phyloP scores from a whole-genome alignment of 2,113 vertebrate genomes.

The Hypomesus transpacificus region DNA sequence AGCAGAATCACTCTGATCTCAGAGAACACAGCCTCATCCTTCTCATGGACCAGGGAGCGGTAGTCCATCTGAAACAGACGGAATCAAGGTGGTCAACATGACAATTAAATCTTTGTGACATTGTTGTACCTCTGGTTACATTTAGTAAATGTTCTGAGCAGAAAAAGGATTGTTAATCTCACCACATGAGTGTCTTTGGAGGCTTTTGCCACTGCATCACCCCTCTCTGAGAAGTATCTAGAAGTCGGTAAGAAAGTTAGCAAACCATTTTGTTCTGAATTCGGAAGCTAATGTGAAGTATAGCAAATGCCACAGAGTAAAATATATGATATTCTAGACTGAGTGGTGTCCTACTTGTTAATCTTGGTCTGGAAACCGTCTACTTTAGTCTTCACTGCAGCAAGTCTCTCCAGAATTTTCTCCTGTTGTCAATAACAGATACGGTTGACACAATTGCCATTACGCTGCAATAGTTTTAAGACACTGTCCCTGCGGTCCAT shows the following conservation, averaged over 20 bases:
- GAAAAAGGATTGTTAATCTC: slow-evolving; percentile 41
- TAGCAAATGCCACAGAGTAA: too few species aligned
- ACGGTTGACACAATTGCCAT: background rate
- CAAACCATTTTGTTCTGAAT: too few species aligned
- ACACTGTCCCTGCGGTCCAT: background rate
- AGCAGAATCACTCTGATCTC: slow-evolving; percentile 77
- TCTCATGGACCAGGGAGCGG: slow-evolving; percentile 80
- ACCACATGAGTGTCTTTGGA: slow-evolving; percentile 90
- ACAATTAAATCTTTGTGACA: background rate
- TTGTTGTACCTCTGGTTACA: background rate
- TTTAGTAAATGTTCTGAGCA: too few species aligned
- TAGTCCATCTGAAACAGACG: slow-evolving; percentile 83
- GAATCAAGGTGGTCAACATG: background rate
- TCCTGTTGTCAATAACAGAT: slow-evolving; percentile 68
- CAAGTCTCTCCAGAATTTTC: slow-evolving; percentile 83
- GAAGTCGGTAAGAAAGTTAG: background rate
- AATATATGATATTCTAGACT: too few species aligned
- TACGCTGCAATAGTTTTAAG: background rate
- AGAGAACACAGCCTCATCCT: slow-evolving; percentile 74
- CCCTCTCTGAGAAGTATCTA: slow-evolving; percentile 81
- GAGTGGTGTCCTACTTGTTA: slow-evolving; percentile 63
- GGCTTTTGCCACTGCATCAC: slow-evolving; percentile 86
- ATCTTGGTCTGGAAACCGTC: slow-evolving; percentile 81
- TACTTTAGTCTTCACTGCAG: slow-evolving; percentile 83
- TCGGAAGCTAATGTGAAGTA: too few species aligned